phyloP scores from a whole-genome alignment of 35 echinoderm and acorn worm species.

The Ptychodera flava region DNA sequence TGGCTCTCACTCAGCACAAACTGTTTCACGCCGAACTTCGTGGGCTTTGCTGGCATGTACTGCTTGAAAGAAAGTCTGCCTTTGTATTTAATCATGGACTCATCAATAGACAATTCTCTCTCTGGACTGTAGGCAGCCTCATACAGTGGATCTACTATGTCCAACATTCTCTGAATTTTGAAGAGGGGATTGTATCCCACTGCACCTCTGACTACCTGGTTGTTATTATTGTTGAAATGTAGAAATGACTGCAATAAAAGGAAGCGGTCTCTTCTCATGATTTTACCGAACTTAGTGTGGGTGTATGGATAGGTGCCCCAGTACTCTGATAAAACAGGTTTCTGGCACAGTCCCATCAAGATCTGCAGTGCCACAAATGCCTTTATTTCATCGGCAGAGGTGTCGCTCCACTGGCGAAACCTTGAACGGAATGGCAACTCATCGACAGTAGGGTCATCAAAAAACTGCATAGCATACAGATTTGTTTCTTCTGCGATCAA shows the following conservation, averaged over 20 bases:
- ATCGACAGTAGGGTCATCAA: neutral
- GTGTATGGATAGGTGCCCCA: constrained; percentile 7
- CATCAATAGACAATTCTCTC: constrained; percentile 16
- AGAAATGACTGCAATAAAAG: neutral
- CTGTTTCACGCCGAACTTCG: constrained; percentile 27
- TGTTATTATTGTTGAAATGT: neutral
- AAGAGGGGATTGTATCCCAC: neutral
- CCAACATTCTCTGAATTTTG: neutral
- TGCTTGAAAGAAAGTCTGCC: constrained; percentile 14
- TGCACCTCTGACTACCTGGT: neutral
- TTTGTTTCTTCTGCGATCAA: neutral
- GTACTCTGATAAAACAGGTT: neutral
- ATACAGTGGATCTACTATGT: neutral
- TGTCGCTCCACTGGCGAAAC: constrained; percentile 4
- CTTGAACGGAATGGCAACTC: neutral
- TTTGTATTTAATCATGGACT: constrained; percentile 22
- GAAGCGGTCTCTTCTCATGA: neutral
- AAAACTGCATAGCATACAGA: neutral
- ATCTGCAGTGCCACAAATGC: constrained; percentile 16
- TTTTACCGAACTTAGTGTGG: neutral
- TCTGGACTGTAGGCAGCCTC: neutral
- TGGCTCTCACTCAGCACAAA: constrained; percentile 24
- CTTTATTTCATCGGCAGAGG: neutral
- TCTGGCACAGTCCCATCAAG: constrained; percentile 1
- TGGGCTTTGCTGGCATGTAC: constrained; percentile 31